Conservation (phyloP, 2,888 invertebrate genomes). For the Corbicula japonica region DNA sequence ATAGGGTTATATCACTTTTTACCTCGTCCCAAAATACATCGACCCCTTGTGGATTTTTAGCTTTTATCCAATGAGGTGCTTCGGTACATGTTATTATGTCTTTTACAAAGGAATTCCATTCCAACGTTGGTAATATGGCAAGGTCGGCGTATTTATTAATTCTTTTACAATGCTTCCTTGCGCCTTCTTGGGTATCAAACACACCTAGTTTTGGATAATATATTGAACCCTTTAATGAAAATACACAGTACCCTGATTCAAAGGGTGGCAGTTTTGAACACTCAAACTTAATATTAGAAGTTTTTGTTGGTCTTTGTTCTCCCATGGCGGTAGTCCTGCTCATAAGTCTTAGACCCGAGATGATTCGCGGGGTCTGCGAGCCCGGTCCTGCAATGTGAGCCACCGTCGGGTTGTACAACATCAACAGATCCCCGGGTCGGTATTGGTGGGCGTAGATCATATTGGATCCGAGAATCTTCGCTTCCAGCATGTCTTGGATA, state of each 20-base stretch:
- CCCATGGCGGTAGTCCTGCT: slow-evolving; percentile 41
- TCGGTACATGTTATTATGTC: slow-evolving; percentile 29
- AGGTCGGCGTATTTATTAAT: slow-evolving; percentile 45
- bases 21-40: slow-evolving; percentile 40
- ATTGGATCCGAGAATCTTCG: slow-evolving; percentile 49
- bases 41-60: slow-evolving; percentile 32
- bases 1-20: slow-evolving; percentile 29
- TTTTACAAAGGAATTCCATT: slow-evolving; percentile 45
- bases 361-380: slow-evolving; percentile 34
- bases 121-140: slow-evolving; percentile 27
- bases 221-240: slow-evolving; percentile 55
- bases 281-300: slow-evolving; percentile 35
- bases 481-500: slow-evolving; percentile 43
- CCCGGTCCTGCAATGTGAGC: slow-evolving; percentile 54
- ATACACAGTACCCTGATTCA: slow-evolving; percentile 45
- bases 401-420: slow-evolving; percentile 51
- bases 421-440: slow-evolving; percentile 39
- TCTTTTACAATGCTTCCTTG: slow-evolving; percentile 38
- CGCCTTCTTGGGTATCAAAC: slow-evolving; percentile 35
- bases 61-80: slow-evolving; percentile 56
- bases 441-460: slow-evolving; percentile 44
- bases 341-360: slow-evolving; percentile 49
- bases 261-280: slow-evolving; percentile 35
- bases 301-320: slow-evolving; percentile 27
- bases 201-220: slow-evolving; percentile 40